Evolutionary conservation across 2,113 vertebrate species (phyloP), one percentile per base, ranked within the genome.

Genomic region (Sprattus sprattus): DNA sequence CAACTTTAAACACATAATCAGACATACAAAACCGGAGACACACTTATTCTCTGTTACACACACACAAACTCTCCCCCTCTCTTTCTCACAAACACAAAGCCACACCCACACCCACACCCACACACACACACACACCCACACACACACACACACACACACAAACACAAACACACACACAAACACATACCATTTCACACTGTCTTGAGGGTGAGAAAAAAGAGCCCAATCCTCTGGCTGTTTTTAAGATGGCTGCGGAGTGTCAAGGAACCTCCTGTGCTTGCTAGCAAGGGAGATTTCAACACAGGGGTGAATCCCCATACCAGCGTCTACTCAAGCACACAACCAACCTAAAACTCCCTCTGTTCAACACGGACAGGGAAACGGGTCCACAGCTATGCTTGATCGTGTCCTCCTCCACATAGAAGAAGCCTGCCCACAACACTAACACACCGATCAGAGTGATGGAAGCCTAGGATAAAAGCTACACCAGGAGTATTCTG

Each of bases 121-220:
- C n/a, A 67, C 60, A 67, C n/a, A 64, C 60, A 25, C n/a, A 67
- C 60, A 67, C n/a, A 67, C n/a, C 25, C 60, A 67, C 60, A 67
- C 60, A 64, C 60, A 64, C 60, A n/a, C 54, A 67, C 7, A 6
- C 64, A 71, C 64, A 71, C 64, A 71, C 39, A 1, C 39, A 39
- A 2, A 39, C 39, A 39, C 2, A 39, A 39, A 39, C 39, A 39
- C 39, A 39, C 39, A 39, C 39, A 39, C 39, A 39, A 1, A 39
- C 39, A 39, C 39, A 39, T 2, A 39, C 39, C 39, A 39, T 39
- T 39, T 39, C 39, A 39, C 39, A 39, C 39, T 39, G 64, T 25
- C 22, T 13, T 71, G 25, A 28, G 64, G 25, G 7, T 71, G 64
- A 32, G 22, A 71, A 71, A 32, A 3, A 22, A n/a, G 64, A 71